Base-by-base conservation (phyloP, 2,888 invertebrate genomes). In the Ophion ventricosus region DNA sequence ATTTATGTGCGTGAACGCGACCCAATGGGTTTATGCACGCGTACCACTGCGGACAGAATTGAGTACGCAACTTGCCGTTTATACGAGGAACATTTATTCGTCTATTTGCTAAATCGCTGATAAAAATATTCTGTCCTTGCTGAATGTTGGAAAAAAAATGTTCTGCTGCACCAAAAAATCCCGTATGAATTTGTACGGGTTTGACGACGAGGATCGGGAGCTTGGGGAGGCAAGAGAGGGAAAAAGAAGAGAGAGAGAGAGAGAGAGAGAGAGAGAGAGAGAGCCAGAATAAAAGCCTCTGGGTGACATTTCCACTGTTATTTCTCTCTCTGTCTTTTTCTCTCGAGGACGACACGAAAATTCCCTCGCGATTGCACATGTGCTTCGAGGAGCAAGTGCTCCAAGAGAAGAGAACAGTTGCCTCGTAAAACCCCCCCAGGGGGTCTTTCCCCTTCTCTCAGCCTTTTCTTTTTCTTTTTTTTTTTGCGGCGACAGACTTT, bases 281-380 rank as follows among this genome's bases (percentile, higher is more conserved):
- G 54, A 40, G 35, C 5, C 35, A 1, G 35, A 35, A 82, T 49
- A 63, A 29, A 76, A 73, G 72, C 80, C 80, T 67, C 61, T 66
- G 76, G 80, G 56, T 67, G 57, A 70, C 72, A 59, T 70, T 75
- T 74, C 72, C 74, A 43, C 57, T 79, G 64, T 64, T 64, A 49
- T 40, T 8, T 54, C 14, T 43, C 77, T 26, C 80, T 73, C 25
- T 75, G n/a, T 61, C 67, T n/a, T 35, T 26, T 40, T 43, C 64
- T 64, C 25, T 80, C 57, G 83, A 57, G 80, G 82, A 84, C 84
- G 79, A 57, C 82, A 77, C 56, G 80, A 89, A 91, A 92, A 92
- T 92, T 92, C 92, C 92, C 92, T 90, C 88, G 92, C 90, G 87
- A 84, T 73, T 82, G 82, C 86, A 85, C 83, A 85, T 87, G 84